These are phyloP conservation scores for Drosophila limbata DNA, from an alignment of 2,888 invertebrate genomes.

Conservation along the genomic window DNA sequence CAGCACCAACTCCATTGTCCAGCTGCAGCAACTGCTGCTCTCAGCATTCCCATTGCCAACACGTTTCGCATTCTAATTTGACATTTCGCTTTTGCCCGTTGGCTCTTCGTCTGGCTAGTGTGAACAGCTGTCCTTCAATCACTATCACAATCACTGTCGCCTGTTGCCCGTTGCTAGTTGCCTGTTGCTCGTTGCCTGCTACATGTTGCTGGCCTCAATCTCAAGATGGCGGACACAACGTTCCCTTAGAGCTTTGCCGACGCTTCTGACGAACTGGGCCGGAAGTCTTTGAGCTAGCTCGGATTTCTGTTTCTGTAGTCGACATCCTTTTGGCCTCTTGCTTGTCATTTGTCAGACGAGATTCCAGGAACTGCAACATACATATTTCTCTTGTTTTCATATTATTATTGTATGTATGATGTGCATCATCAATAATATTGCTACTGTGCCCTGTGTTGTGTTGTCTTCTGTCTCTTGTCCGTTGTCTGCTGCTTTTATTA, in stretches of 20 bases:
- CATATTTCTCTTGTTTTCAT: constrained; percentile 12
- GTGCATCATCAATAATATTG: constrained; percentile 76
- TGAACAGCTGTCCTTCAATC: constrained; percentile 83
- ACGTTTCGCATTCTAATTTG: constrained; percentile 84
- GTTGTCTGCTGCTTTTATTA: constrained; percentile 60
- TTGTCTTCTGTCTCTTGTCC: constrained; percentile 9
- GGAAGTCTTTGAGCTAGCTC: constrained; percentile 65
- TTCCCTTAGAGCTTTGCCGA: constrained; percentile 67
- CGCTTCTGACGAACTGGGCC: constrained; percentile 75
- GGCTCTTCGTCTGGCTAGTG: constrained; percentile 57
- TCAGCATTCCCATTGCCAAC: constrained; percentile 70
- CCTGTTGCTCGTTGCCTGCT: constrained; percentile 41
- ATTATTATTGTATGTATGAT: constrained; percentile 27
- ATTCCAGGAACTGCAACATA: constrained; percentile 62
- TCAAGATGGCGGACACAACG: constrained; percentile 67
- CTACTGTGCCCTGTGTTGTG: constrained; percentile 56
- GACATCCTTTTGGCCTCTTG: constrained; percentile 46
- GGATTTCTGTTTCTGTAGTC: constrained; percentile 9
- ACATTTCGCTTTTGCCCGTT: constrained; percentile 65
- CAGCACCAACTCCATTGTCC: constrained; percentile 68
- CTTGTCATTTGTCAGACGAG: constrained; percentile 76
- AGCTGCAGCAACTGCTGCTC: constrained; percentile 29
- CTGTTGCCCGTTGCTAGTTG: constrained; percentile 45
- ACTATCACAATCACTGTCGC: constrained; percentile 78
- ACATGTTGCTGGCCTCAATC: constrained; percentile 69